These are phyloP conservation scores for Lophius piscatorius DNA, from an alignment of 2,113 vertebrate species.

Conservation along the genomic window DNA sequence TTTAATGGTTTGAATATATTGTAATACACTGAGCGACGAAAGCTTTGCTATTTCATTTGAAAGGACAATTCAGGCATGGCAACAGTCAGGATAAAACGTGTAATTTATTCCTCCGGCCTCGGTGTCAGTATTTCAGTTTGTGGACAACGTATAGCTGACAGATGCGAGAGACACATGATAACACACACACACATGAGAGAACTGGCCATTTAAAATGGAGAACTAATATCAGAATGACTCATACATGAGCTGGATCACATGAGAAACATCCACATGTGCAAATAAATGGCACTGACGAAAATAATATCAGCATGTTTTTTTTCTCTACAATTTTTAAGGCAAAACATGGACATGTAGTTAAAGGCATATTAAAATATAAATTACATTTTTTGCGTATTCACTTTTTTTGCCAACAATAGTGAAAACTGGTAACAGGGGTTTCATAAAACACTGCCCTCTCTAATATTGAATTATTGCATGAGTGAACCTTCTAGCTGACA, in stretches of 20 bases:
- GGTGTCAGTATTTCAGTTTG: constrained; percentile 46
- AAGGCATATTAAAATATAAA: constrained; percentile 59
- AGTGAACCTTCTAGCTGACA: constrained; percentile 5
- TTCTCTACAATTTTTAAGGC: constrained; percentile 50
- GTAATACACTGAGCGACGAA: not conserved
- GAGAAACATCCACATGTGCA: constrained; percentile 2
- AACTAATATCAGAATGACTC: constrained; percentile 25
- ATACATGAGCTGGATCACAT: constrained; percentile 22
- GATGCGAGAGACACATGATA: too few species aligned
- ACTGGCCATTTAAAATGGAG: constrained; percentile 18
- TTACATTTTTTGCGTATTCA: constrained; percentile 54
- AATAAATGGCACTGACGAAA: constrained; percentile 60
- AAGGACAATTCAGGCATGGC: too few species aligned
- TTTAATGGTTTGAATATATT: too few species aligned
- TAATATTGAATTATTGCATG: constrained; percentile 20
- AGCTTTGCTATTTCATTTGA: too few species aligned
- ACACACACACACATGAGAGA: constrained; percentile 32
- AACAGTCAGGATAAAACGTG: too few species aligned
- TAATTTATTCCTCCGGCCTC: constrained; percentile 67
- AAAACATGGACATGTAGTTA: constrained; percentile 30
- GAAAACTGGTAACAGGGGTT: constrained; percentile 14
- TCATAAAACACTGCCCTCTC: constrained; percentile 22
- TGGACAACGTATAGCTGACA: constrained; percentile 17
- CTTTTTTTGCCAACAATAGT: constrained; percentile 33
- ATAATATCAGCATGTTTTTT: not conserved